Evolutionary conservation across 2,113 vertebrate genomes (phyloP).

Genomic region (Grallaria varia): DNA sequence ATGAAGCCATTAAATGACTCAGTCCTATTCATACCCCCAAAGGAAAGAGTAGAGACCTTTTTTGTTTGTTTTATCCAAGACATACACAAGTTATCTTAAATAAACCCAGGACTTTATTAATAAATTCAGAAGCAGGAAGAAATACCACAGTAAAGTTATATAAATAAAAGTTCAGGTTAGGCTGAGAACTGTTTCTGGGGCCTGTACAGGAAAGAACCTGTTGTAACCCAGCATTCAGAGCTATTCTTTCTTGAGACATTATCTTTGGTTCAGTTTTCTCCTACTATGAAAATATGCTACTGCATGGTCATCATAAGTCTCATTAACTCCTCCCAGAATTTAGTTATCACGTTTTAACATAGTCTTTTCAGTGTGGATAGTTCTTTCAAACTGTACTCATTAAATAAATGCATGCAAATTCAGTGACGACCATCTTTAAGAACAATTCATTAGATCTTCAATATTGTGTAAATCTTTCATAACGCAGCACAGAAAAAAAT

Average conservation of each 20-base stretch:
- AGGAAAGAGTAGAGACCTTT: not conserved
- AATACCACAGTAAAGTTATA: conserved; percentile 17
- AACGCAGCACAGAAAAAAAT: conserved; percentile 4
- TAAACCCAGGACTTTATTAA: conserved; percentile 50
- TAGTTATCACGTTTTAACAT: not conserved
- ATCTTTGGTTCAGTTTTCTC: not conserved
- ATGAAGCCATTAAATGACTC: not conserved
- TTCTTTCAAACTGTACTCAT: not conserved
- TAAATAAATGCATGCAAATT: conserved; percentile 1
- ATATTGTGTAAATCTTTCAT: not conserved
- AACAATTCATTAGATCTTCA: not conserved
- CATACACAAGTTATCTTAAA: conserved; percentile 28
- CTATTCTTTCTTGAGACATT: not conserved
- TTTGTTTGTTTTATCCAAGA: conserved; percentile 12
- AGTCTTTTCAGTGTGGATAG: not conserved
- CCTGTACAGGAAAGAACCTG: not conserved
- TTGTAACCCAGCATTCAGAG: not conserved
- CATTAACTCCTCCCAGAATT: not conserved
- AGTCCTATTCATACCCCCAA: not conserved
- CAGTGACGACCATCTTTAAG: not conserved
- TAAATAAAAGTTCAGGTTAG: not conserved
- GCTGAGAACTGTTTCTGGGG: not conserved
- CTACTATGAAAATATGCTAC: not conserved
- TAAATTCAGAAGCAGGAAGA: conserved; percentile 29
- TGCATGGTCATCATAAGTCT: not conserved